These are phyloP conservation scores for Archaeoteleia sp. DNA, from an alignment of 2,888 invertebrate genomes.

Conservation along the genomic window DNA sequence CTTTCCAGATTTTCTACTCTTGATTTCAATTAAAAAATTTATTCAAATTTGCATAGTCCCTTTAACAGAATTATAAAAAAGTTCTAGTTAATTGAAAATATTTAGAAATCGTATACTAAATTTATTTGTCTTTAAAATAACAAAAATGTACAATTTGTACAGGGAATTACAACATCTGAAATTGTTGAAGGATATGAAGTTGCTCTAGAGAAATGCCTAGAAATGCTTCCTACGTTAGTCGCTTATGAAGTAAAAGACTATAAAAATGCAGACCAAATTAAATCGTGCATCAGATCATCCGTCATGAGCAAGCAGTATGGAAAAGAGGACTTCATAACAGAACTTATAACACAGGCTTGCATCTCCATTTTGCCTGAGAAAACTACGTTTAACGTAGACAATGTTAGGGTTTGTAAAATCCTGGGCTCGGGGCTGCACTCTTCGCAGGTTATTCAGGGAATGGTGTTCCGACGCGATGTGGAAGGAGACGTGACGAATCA, in stretches of 20 bases:
- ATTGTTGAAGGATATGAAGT: constrained; percentile 96
- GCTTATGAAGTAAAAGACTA: constrained; percentile 85
- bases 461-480: constrained; percentile 97
- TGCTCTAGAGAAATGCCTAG: constrained; percentile 91
- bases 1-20: no score
- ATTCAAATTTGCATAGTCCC: not conserved
- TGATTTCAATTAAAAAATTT: constrained; percentile 3
- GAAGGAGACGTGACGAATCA: constrained; percentile 92
- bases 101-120: not conserved
- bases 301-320: constrained; percentile 99
- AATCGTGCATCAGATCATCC: constrained; percentile 84
- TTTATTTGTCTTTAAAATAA: no score
- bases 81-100: constrained; percentile 8
- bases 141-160: no score
- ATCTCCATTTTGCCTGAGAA: constrained; percentile 90
- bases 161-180: constrained; percentile 97
- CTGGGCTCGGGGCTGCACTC: constrained; percentile 88
- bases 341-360: constrained; percentile 91
- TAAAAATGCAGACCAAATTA: constrained; percentile 82
- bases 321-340: constrained; percentile 93
- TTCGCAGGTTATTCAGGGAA: constrained; percentile 90
- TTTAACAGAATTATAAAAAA: constrained; percentile 1
- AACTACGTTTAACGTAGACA: constrained; percentile 97
- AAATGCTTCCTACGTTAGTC: constrained; percentile 89
- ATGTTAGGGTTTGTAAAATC: constrained; percentile 95